Base-by-base conservation (phyloP, 2,888 invertebrate genomes). In the Coenonympha glycerion region DNA sequence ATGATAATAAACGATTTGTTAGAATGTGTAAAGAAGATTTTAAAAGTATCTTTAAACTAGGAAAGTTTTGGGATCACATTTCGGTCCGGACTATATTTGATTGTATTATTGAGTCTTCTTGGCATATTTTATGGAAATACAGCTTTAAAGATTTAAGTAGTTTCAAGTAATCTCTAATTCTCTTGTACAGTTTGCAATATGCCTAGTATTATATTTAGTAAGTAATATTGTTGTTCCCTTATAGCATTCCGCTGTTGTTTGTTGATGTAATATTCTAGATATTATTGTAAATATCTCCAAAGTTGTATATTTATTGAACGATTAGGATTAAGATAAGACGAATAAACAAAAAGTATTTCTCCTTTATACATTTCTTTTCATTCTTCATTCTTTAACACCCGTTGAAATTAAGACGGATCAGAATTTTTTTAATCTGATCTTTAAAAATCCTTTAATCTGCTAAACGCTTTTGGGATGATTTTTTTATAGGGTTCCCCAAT, bases 271-370 rank as follows among this genome's bases (percentile, higher is more conserved):
- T 39, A 39, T 39, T 39, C 39, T 39, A 39, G n/a, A 22, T 61
- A 59, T 61, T 50, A 61, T 62, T 82, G 81, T 83, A 83, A 74
- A 82, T 81, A 81, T 61, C 39, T 70, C 76, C 74, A 76, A 79
- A 82, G 79, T 78, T 77, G 71, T 74, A 81, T 83, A 85, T 84
- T 84, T 85, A 84, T 84, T 85, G 66, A 75, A 61, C 60, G 75
- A 76, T 63, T 75, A 79, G 67, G 63, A 62, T 72, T 77, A 79
- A 68, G 69, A 63, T 71, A 71, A 71, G 71, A 70, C 66, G 57
- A 69, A 69, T 67, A 65, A 80, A 76, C 69, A 70, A 71, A 73
- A 72, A 57, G 15, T 75, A 76, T 76, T 76, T 76, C 76, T 73
- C 70, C 71, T 54, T 64, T 60, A 70, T 67, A 61, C 60, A 59